phyloP scores from a whole-genome alignment of 1,140 invertebrate genomes.

The Homarus americanus region DNA sequence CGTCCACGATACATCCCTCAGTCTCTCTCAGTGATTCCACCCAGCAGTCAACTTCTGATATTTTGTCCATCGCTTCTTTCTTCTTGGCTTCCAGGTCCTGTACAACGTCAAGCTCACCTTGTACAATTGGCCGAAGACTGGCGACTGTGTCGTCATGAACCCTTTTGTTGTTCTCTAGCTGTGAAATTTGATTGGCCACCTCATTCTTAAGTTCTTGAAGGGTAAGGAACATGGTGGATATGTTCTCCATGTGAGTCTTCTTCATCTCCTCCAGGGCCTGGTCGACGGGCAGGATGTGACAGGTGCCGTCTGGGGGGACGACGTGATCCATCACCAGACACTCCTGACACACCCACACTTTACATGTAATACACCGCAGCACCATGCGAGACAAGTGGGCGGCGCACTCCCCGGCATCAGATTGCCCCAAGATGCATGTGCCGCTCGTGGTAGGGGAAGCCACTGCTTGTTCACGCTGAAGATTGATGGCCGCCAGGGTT shows the following conservation, averaged over 20 bases:
- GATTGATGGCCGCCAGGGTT: conserved; percentile 16
- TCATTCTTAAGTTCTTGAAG: conserved; percentile 36
- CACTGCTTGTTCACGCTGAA: not conserved
- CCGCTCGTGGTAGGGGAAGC: not conserved
- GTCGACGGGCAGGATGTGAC: conserved; percentile 30
- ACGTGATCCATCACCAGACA: conserved; percentile 59
- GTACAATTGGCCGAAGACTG: conserved; percentile 23
- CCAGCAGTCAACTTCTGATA: conserved; percentile 51
- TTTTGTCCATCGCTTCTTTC: conserved; percentile 49
- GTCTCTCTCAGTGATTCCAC: conserved; percentile 24
- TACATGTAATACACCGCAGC: conserved; percentile 53
- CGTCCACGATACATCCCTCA: conserved; percentile 27
- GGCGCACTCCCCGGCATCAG: conserved; percentile 50
- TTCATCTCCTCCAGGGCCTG: conserved; percentile 57
- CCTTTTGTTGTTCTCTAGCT: conserved; percentile 37
- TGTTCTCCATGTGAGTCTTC: conserved; percentile 43
- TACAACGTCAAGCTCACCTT: conserved; percentile 46
- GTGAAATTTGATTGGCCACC: conserved; percentile 8
- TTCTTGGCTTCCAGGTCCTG: conserved; percentile 52
- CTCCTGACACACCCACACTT: conserved; percentile 55
- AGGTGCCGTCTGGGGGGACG: conserved; percentile 40
- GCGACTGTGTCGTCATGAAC: conserved; percentile 21
- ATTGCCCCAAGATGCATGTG: not conserved
- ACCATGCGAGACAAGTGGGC: conserved; percentile 50
- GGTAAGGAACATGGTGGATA: conserved; percentile 27